phyloP scores from a whole-genome alignment of 2,797 vertebrate genomes.

The Pseudochirops cupreus region DNA sequence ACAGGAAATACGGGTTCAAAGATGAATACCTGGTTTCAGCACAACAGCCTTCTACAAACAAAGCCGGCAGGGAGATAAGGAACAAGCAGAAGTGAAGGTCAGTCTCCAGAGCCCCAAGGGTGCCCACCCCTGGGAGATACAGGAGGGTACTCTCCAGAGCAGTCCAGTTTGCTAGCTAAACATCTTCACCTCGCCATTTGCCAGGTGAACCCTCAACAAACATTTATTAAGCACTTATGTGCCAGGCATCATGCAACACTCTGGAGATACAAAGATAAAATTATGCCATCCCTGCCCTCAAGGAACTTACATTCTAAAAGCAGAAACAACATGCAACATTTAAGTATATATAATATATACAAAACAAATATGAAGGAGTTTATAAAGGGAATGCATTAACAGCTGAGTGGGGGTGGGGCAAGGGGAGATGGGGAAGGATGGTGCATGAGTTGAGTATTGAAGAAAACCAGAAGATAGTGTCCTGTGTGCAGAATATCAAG shows the following conservation, averaged over 20 bases:
- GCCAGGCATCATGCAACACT: too few species aligned
- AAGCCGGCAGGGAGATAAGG: background rate
- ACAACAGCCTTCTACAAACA: background rate
- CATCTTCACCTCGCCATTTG: background rate
- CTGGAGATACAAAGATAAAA: background rate
- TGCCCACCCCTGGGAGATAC: background rate
- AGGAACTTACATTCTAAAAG: background rate
- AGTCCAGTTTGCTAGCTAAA: background rate
- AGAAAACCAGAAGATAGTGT: background rate
- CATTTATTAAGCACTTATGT: too few species aligned
- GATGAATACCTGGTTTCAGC: background rate
- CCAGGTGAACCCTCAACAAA: background rate
- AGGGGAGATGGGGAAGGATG: background rate
- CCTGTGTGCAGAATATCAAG: background rate
- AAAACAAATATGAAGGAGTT: background rate
- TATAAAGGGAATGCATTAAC: background rate
- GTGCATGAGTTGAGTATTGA: background rate
- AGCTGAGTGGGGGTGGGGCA: background rate
- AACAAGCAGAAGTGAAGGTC: background rate
- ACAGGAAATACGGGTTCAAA: background rate
- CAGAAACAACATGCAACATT: background rate
- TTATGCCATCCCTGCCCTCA: background rate
- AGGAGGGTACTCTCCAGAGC: background rate
- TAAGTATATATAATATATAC: background rate
- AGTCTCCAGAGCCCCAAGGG: background rate